phyloP scores from a whole-genome alignment of 2,797 vertebrate species.

The Cuculus canorus region DNA sequence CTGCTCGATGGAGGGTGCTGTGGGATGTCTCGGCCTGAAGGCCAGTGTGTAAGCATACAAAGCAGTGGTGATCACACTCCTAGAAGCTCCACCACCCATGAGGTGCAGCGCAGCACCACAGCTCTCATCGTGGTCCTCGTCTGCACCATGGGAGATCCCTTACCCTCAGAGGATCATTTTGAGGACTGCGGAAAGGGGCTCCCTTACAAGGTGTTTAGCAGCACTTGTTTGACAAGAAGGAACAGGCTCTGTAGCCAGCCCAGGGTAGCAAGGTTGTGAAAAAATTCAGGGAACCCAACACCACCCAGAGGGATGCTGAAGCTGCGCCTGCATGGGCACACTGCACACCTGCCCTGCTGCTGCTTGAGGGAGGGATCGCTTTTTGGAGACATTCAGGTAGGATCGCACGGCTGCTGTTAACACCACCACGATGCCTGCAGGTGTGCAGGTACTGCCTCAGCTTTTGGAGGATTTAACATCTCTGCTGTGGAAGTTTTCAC shows the following conservation, averaged over 20 bases:
- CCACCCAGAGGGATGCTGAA: fast-evolving
- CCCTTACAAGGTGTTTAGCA: background rate
- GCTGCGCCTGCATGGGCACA: background rate
- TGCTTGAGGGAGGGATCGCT: fast-evolving
- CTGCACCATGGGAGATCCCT: background rate
- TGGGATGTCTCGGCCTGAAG: background rate
- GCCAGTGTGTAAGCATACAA: fast-evolving
- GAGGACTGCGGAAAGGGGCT: background rate
- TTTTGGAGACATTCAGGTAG: background rate
- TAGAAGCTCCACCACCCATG: background rate
- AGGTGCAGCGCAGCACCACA: fast-evolving
- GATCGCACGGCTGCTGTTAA: no score
- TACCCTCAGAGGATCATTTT: background rate
- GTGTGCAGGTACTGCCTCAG: background rate
- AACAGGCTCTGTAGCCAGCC: background rate
- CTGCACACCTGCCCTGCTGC: background rate
- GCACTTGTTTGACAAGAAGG: fast-evolving
- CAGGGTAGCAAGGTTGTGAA: fast-evolving
- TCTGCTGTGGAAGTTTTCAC: background rate
- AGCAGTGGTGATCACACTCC: fast-evolving
- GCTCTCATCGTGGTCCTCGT: fast-evolving
- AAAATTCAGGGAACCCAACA: background rate
- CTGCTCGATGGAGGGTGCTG: background rate
- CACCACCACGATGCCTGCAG: fast-evolving
- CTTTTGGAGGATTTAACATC: fast-evolving